A percentile compares a stretch with the other conserved stretches of the same genome.
phyloP scores from a whole-genome alignment of 2,797 vertebrate genomes.

The Chanos chanos region DNA sequence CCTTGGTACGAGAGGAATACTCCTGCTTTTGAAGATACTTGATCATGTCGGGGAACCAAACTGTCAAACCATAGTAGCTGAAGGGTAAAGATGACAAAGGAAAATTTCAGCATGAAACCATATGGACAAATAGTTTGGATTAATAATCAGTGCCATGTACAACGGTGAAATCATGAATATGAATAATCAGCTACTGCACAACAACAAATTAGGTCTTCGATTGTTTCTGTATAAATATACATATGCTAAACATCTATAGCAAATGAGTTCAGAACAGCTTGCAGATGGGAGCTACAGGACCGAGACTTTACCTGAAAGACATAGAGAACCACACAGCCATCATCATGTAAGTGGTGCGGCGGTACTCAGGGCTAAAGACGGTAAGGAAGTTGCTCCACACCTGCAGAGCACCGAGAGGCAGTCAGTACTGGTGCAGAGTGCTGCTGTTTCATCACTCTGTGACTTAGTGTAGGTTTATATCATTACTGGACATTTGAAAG shows the following conservation, averaged over 20 bases:
- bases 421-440: too few species aligned
- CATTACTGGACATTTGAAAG: too few species aligned
- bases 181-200: too few species aligned
- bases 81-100: not conserved
- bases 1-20: constrained; percentile 85
- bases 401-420: constrained; percentile 52
- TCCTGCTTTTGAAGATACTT: constrained; percentile 92
- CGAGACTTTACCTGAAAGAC: constrained; percentile 86
- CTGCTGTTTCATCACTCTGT: too few species aligned
- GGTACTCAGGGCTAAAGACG: constrained; percentile 84
- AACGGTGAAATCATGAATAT: too few species aligned
- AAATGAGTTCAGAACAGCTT: not conserved
- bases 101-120: too few species aligned
- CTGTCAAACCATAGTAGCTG: constrained; percentile 94
- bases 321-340: constrained; percentile 99
- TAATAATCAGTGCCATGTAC: too few species aligned
- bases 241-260: not conserved
- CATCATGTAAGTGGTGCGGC: constrained; percentile 94
- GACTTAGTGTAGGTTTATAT: too few species aligned
- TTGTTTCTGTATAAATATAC: too few species aligned
- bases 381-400: constrained; percentile 89
- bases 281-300: not conserved
- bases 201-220: too few species aligned
- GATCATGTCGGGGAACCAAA: constrained; percentile 99
- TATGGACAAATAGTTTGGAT: too few species aligned